Evolutionary conservation across 2,888 invertebrate genomes (phyloP).

Genomic region (Eupithecia subfuscata): DNA sequence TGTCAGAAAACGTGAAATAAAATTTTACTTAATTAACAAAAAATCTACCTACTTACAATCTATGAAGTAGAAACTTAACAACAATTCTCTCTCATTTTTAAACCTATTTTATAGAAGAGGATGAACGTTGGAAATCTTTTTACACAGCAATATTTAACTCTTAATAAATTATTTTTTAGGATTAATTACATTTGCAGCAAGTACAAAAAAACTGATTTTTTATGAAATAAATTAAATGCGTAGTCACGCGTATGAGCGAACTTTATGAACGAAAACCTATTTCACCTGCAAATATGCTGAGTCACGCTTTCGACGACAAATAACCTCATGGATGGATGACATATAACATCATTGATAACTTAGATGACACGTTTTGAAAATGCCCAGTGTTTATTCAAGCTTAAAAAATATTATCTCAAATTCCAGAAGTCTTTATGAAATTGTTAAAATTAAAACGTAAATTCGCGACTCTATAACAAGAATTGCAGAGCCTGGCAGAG

Average conservation of each 20-base stretch:
- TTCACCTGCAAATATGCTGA: background rate
- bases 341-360: background rate
- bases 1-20: background rate
- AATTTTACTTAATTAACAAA: background rate
- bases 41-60: background rate
- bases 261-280: background rate
- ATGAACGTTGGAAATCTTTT: background rate
- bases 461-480: too few species aligned
- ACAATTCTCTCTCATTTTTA: constrained; percentile 18
- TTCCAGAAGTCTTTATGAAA: background rate
- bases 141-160: background rate
- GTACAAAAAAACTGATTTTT: background rate
- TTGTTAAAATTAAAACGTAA: background rate
- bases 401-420: background rate
- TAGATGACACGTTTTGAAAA: background rate
- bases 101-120: background rate
- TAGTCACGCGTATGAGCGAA: background rate
- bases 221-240: background rate
- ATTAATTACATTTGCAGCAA: background rate
- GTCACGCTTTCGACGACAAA: background rate
- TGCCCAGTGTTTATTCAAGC: background rate
- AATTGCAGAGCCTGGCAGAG: background rate
- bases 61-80: background rate
- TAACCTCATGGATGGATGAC: background rate
- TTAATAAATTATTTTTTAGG: background rate